Conservation (phyloP, 2,113 vertebrate species). For the Saccopteryx bilineata region DNA sequence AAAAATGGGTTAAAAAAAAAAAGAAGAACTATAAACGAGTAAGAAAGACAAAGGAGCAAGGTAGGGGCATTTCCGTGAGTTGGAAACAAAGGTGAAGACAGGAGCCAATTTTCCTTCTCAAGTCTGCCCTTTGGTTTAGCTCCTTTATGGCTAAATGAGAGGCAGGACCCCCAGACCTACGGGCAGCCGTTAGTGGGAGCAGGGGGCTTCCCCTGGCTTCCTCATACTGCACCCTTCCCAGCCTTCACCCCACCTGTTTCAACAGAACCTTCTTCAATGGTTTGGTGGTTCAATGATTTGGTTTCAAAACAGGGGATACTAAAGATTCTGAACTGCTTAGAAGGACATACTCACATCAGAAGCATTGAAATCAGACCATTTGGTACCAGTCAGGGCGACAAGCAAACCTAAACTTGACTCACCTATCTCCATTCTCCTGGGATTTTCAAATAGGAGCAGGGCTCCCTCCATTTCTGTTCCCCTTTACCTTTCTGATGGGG, state of each 20-base stretch:
- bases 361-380: not conserved
- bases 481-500: not conserved
- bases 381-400: not conserved
- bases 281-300: not conserved
- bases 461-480: not conserved
- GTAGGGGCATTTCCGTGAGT: not conserved
- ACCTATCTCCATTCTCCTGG: not conserved
- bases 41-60: not conserved
- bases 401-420: not conserved
- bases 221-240: not conserved
- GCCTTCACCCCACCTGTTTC: not conserved
- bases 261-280: not conserved
- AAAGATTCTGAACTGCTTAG: not conserved
- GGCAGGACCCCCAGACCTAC: not conserved
- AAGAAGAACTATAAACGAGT: not conserved
- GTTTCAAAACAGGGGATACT: not conserved
- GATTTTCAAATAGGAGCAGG: not conserved
- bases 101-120: not conserved
- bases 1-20: not conserved
- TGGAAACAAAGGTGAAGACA: not conserved
- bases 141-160: not conserved
- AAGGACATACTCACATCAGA: not conserved
- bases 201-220: not conserved
- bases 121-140: not conserved
- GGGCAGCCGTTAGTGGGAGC: not conserved